These are phyloP conservation scores for Odontomachus brunneus DNA, from an alignment of 1,140 invertebrate species.

Conservation along the genomic window DNA sequence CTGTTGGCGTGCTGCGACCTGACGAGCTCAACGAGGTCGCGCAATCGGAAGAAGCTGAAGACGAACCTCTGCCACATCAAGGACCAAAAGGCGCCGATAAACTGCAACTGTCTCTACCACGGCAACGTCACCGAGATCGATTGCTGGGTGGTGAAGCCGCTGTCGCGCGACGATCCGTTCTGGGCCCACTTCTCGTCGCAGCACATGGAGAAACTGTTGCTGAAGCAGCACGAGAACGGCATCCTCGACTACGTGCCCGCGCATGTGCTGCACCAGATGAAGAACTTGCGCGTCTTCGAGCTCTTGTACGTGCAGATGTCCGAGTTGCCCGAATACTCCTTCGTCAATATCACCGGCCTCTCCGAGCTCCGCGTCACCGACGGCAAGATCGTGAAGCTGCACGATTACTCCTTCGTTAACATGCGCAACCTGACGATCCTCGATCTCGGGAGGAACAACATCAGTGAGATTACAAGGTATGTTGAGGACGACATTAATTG, in stretches of 20 bases:
- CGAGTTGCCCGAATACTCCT: constrained; percentile 88
- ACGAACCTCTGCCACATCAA: constrained; percentile 85
- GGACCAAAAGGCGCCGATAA: constrained; percentile 79
- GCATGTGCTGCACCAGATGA: constrained; percentile 88
- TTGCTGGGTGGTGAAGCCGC: constrained; percentile 89
- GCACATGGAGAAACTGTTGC: constrained; percentile 88
- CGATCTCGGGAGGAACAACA: constrained; percentile 90
- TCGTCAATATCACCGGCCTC: constrained; percentile 89
- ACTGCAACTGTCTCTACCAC: constrained; percentile 83
- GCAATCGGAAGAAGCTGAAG: constrained; percentile 75
- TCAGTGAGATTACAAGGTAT: constrained; percentile 89
- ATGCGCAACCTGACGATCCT: constrained; percentile 88
- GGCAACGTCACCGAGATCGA: constrained; percentile 84
- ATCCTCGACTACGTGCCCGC: constrained; percentile 89
- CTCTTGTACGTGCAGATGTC: constrained; percentile 90
- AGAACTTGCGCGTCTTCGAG: constrained; percentile 88
- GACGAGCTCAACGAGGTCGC: constrained; percentile 66
- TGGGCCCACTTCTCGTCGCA: constrained; percentile 91
- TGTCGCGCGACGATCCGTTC: constrained; percentile 87
- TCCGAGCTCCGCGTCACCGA: constrained; percentile 88
- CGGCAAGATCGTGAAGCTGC: constrained; percentile 89
- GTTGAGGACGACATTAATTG: constrained; percentile 52
- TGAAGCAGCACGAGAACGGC: constrained; percentile 89
- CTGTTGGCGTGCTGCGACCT: constrained; percentile 59
- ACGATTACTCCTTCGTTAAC: constrained; percentile 89